Evolutionary conservation across 2,113 vertebrate species (phyloP).

Genomic region (Halichoeres trimaculatus): DNA sequence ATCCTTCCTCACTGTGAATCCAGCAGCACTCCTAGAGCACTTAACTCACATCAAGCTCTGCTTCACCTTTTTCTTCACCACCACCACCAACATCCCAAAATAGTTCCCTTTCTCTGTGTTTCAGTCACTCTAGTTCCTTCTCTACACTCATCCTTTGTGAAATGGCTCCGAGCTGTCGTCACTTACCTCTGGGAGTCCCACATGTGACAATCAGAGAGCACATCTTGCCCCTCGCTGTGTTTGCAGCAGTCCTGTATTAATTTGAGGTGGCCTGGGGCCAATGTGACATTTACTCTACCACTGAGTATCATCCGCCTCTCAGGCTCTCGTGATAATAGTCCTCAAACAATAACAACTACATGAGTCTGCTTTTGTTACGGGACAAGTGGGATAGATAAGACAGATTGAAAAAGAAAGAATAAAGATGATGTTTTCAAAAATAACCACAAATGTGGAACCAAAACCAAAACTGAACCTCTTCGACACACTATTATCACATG

Average conservation of each 20-base stretch:
- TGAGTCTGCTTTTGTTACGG: conserved; percentile 8
- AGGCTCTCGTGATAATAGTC: conserved; percentile 20
- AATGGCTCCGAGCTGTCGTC: background rate
- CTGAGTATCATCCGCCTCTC: conserved; percentile 33
- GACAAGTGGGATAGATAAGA: no score
- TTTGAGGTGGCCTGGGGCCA: conserved; percentile 39
- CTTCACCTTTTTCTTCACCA: conserved; percentile 18
- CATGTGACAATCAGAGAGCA: background rate
- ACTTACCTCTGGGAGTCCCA: conserved; percentile 17
- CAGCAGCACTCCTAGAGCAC: conserved; percentile 19
- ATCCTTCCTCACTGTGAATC: conserved; percentile 10
- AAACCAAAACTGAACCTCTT: conserved; percentile 47
- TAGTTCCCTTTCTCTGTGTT: conserved; percentile 5
- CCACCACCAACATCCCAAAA: conserved; percentile 22
- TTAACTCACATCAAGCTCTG: conserved; percentile 30
- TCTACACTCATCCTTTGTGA: background rate
- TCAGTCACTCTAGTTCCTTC: background rate
- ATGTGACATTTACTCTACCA: conserved; percentile 26
- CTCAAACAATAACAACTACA: conserved; percentile 29
- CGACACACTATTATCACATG: conserved; percentile 57
- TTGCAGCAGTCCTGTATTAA: background rate
- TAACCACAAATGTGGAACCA: conserved; percentile 13
- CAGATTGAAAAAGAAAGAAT: background rate
- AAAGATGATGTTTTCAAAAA: background rate
- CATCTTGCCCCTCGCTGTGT: background rate